These are phyloP conservation scores for Sarcophaga subvicina DNA, from an alignment of 2,888 invertebrate genomes.

Conservation along the genomic window DNA sequence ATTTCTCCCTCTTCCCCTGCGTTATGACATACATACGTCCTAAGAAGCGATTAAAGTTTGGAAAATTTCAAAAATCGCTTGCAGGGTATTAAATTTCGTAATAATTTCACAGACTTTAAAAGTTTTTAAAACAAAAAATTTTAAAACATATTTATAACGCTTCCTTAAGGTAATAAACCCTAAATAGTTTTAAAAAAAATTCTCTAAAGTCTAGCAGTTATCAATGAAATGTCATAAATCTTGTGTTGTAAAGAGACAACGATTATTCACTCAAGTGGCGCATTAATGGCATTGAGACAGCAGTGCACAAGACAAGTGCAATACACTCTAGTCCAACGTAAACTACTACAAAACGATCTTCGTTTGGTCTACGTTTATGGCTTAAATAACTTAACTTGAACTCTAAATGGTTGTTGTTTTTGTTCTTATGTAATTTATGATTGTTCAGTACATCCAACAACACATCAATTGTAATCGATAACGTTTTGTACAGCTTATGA, in stretches of 20 bases:
- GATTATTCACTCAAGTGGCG: not conserved
- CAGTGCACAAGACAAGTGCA: not conserved
- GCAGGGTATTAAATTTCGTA: no score
- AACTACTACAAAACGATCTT: not conserved
- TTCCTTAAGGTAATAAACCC: not conserved
- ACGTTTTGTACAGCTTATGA: slow-evolving; percentile 25
- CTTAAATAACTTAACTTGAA: not conserved
- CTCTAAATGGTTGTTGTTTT: not conserved
- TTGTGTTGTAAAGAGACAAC: not conserved
- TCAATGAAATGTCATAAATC: slow-evolving; percentile 37
- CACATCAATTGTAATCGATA: slow-evolving; percentile 59
- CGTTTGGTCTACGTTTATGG: not conserved
- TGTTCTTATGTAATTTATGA: slow-evolving; percentile 55
- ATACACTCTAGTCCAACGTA: not conserved
- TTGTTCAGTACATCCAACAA: slow-evolving; percentile 14
- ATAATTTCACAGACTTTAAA: no score
- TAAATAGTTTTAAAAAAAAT: not conserved
- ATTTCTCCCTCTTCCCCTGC: no score
- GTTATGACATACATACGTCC: no score
- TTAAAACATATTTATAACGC: not conserved
- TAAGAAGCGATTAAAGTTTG: not conserved
- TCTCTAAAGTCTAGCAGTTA: not conserved
- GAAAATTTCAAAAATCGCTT: not conserved
- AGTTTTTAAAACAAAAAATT: not conserved
- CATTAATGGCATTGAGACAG: not conserved